phyloP scores from a whole-genome alignment of 2,888 invertebrate species.

The Epinotia bilunana region DNA sequence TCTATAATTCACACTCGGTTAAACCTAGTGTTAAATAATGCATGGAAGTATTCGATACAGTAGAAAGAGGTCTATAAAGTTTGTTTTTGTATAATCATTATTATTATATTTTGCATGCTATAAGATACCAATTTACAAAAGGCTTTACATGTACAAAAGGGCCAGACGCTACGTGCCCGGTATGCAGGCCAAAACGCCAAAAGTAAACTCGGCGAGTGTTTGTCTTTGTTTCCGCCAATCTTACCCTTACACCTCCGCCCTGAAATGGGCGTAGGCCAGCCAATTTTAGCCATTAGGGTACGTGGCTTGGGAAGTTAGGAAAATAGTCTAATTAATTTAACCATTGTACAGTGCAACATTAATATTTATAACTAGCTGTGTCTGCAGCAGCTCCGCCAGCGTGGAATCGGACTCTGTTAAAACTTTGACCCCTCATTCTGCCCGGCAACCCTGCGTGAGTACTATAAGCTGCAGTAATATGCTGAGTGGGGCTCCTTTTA shows the following conservation, averaged over 20 bases:
- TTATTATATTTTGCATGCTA: neutral
- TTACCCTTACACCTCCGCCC: slow-evolving; percentile 3
- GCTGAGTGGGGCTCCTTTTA: too few species aligned
- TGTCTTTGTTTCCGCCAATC: slow-evolving; percentile 25
- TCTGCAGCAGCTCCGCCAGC: neutral
- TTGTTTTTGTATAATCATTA: neutral
- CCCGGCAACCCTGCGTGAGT: too few species aligned
- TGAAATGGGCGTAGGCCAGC: neutral
- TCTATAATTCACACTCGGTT: too few species aligned
- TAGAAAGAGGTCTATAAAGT: neutral
- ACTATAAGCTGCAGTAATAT: too few species aligned
- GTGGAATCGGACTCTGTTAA: neutral
- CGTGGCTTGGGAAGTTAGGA: neutral
- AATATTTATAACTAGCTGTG: neutral
- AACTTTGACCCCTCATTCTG: too few species aligned
- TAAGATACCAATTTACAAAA: slow-evolving; percentile 3
- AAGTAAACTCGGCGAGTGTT: slow-evolving; percentile 32
- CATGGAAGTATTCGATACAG: neutral
- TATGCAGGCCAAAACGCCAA: slow-evolving; percentile 20
- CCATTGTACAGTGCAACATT: neutral
- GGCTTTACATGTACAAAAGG: slow-evolving; percentile 16
- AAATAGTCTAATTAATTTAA: slow-evolving; percentile 1
- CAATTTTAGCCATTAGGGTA: neutral
- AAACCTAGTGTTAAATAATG: neutral
- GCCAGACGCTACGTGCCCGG: neutral